Evolutionary conservation across 2,888 invertebrate genomes (phyloP).

Genomic region (Hipparchia semele): DNA sequence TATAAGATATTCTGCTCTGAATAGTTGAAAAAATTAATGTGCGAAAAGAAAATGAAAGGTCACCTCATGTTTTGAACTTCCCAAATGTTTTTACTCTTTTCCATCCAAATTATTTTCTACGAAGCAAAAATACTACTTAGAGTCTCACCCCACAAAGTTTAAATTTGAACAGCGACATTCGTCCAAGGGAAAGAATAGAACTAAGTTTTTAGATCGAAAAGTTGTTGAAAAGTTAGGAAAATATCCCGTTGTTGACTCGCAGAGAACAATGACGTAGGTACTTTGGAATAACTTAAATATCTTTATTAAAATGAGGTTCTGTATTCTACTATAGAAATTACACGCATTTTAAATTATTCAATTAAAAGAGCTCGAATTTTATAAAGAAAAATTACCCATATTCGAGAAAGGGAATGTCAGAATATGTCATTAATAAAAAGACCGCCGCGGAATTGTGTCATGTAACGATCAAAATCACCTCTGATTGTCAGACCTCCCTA

Average conservation of each 20-base stretch:
- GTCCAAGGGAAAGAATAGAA: background rate
- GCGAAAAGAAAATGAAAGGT: slow-evolving; percentile 4
- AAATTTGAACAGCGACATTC: background rate
- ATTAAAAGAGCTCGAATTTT: too few species aligned
- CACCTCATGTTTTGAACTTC: background rate
- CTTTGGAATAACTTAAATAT: background rate
- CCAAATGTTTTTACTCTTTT: slow-evolving; percentile 1
- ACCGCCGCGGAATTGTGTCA: too few species aligned
- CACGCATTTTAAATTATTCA: too few species aligned
- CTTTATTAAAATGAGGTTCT: too few species aligned
- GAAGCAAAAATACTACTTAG: background rate
- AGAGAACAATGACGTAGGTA: slow-evolving; percentile 1
- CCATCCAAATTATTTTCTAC: background rate
- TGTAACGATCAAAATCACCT: too few species aligned
- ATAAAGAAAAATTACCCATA: too few species aligned
- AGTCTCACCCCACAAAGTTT: background rate
- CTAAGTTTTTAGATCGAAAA: slow-evolving; percentile 5
- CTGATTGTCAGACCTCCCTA: too few species aligned
- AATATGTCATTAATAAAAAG: too few species aligned
- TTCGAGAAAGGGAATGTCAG: too few species aligned
- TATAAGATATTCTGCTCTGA: background rate
- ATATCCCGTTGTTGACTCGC: background rate
- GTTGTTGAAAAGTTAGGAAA: background rate
- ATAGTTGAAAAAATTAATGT: background rate
- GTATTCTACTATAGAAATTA: too few species aligned